phyloP scores from a whole-genome alignment of 2,113 vertebrate genomes.

The Istiophorus platypterus region DNA sequence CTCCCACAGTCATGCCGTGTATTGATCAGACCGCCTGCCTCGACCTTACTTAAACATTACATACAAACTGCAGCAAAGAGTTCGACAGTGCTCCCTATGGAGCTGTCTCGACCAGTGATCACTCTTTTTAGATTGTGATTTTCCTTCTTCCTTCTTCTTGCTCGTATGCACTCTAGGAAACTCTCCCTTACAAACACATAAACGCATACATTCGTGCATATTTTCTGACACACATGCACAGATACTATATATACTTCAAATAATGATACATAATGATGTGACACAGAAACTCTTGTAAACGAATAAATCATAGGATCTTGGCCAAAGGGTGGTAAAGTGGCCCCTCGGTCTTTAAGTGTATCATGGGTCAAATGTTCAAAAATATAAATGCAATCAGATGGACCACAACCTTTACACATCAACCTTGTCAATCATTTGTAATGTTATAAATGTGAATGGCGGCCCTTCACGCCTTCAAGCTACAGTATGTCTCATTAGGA shows the following conservation, averaged over 20 bases:
- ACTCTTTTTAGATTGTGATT: constrained; percentile 4
- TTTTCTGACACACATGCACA: background rate
- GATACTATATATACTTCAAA: background rate
- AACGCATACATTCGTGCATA: background rate
- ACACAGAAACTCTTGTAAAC: constrained; percentile 7
- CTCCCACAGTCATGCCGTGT: constrained; percentile 52
- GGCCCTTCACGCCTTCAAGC: constrained; percentile 24
- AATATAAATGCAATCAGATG: constrained; percentile 59
- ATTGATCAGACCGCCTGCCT: constrained; percentile 69
- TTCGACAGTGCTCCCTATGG: constrained; percentile 58
- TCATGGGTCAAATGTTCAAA: constrained; percentile 66
- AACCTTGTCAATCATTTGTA: constrained; percentile 66
- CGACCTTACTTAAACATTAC: constrained; percentile 72
- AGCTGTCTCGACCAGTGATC: constrained; percentile 52
- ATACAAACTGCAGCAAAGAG: constrained; percentile 68
- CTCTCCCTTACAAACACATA: background rate
- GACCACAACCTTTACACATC: constrained; percentile 48
- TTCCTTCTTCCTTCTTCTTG: background rate
- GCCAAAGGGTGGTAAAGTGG: constrained; percentile 26
- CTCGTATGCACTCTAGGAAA: constrained; percentile 11
- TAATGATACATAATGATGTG: background rate
- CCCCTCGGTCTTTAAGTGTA: constrained; percentile 14
- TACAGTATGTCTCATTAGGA: background rate
- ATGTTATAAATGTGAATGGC: constrained; percentile 60
- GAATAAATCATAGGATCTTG: constrained; percentile 10